Conservation (phyloP, 2,113 vertebrate genomes). For the Thryonomys swinderianus region DNA sequence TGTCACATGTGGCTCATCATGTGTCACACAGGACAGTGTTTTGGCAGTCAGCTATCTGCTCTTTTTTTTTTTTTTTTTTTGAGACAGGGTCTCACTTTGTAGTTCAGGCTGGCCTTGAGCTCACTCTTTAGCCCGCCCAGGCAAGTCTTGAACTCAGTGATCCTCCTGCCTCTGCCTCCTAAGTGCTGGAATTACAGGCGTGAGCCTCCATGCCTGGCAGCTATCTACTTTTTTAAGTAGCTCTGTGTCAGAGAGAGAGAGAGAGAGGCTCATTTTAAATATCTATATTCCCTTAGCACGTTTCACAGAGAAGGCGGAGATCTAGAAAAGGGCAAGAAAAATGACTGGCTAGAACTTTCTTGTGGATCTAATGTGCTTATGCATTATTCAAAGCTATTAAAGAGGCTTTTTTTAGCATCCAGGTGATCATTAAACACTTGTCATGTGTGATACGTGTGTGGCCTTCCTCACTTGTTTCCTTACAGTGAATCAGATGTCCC, state of each 20-base stretch:
- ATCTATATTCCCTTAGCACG: not conserved
- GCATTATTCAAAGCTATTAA: constrained; percentile 45
- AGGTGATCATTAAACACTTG: constrained; percentile 35
- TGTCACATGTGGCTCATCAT: not conserved
- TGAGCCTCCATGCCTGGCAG: too few relatives aligned
- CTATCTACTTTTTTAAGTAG: not conserved
- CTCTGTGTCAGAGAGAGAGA: not conserved
- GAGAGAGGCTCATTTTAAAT: constrained; percentile 33
- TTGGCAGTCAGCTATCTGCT: not conserved
- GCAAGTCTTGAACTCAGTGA: too few relatives aligned
- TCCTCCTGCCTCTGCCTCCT: too few relatives aligned
- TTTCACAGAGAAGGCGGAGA: not conserved
- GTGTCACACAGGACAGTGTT: not conserved
- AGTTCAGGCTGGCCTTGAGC: too few relatives aligned
- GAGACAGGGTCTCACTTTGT: too few relatives aligned
- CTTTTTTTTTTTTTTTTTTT: too few relatives aligned
- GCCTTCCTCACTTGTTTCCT: not conserved
- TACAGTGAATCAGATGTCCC: constrained; percentile 93
- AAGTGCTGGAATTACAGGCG: too few relatives aligned
- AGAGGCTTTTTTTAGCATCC: constrained; percentile 41
- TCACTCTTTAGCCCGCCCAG: too few relatives aligned
- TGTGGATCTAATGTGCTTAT: not conserved
- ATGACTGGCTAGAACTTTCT: constrained; percentile 35
- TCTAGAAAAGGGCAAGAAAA: not conserved
- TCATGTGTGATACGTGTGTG: constrained; percentile 49